Base-by-base conservation (phyloP, 2,797 vertebrate species). In the Sus cebifrons region DNA sequence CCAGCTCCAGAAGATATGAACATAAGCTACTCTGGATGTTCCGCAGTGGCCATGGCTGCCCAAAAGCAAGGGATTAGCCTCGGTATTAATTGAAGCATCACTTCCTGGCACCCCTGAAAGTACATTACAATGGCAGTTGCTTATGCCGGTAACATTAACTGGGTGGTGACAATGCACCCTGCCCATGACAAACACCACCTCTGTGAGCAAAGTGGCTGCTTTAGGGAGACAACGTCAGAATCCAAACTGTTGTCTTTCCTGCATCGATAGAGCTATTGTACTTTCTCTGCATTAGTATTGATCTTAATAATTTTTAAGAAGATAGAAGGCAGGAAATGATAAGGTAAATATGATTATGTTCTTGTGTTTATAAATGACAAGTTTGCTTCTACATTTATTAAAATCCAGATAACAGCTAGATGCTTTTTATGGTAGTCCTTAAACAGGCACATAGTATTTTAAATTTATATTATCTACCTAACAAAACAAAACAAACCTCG, bases 361-460 rank as follows among this genome's bases (percentile, higher is more conserved):
- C 62, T 89, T n/a, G 1, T 56, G 6, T 84, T 79, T 49, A 0
- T 77, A 56, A 89, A 92, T 77, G 78, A 95, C 3, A 44, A 79
- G 23, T 60, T 83, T 79, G 15, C 60, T 95, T 85, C 93, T 95
- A 44, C 67, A 12, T 0, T 83, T 78, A 73, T 32, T 97, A 70
- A 87, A 88, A 25, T 90, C 92, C 74, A 13, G 40, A 60, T 96
- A 96, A 83, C 27, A 85, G 0, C 40, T 94, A 90, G 67, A 85
- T 2, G 84, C 74, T 3, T 92, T 97, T 97, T 93, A 93, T 58
- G 21, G 78, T 56, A 88, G 18, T 74, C 27, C 91, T 93, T 96
- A 97, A 95, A 95, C 29, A 29, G 40, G 21, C 17, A 36, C n/a
- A 5, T 36, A 73, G 67, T 81, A 70, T 56, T 82, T 62, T 4